These are phyloP conservation scores for Anaspis maculata DNA, from an alignment of 2,888 invertebrate genomes.

Conservation along the genomic window DNA sequence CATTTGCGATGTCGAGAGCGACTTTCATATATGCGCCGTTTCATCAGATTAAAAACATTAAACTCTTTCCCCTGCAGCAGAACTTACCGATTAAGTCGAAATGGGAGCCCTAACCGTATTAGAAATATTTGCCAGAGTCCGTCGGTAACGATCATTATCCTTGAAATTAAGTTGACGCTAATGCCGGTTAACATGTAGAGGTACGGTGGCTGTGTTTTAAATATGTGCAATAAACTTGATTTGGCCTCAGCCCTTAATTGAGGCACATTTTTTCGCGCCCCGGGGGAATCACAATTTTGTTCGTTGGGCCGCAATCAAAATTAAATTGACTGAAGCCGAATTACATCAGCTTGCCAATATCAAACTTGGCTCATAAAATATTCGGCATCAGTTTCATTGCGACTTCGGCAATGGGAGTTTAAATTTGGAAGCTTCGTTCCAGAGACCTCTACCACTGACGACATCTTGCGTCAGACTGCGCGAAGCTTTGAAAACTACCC, in stretches of 20 bases:
- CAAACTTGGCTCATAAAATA: too few relatives aligned
- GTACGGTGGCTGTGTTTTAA: slow-evolving; percentile 13
- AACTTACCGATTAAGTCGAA: slow-evolving; percentile 21
- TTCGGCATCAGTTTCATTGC: too few relatives aligned
- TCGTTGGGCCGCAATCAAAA: slow-evolving; percentile 7
- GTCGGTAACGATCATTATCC: slow-evolving; percentile 14
- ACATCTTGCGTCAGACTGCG: too few relatives aligned
- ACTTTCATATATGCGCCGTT: slow-evolving; percentile 20
- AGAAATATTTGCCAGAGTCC: slow-evolving; percentile 16
- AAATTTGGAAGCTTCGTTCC: too few relatives aligned
- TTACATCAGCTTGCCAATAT: too few relatives aligned
- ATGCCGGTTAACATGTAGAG: slow-evolving; percentile 10
- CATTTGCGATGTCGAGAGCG: too few relatives aligned
- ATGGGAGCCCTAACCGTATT: slow-evolving; percentile 19
- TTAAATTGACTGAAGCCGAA: slow-evolving; percentile 5
- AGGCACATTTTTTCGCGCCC: slow-evolving; percentile 9
- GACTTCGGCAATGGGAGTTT: too few relatives aligned
- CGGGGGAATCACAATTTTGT: too few relatives aligned
- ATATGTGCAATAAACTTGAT: slow-evolving; percentile 21
- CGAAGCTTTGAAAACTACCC: too few relatives aligned
- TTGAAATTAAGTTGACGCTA: slow-evolving; percentile 18
- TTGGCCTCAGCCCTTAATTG: slow-evolving; percentile 22
- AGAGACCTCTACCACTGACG: too few relatives aligned
- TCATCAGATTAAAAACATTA: slow-evolving; percentile 26
- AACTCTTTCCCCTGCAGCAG: slow-evolving; percentile 20